Base-by-base conservation (phyloP, 2,797 vertebrate species). In the Lacerta viridis region DNA sequence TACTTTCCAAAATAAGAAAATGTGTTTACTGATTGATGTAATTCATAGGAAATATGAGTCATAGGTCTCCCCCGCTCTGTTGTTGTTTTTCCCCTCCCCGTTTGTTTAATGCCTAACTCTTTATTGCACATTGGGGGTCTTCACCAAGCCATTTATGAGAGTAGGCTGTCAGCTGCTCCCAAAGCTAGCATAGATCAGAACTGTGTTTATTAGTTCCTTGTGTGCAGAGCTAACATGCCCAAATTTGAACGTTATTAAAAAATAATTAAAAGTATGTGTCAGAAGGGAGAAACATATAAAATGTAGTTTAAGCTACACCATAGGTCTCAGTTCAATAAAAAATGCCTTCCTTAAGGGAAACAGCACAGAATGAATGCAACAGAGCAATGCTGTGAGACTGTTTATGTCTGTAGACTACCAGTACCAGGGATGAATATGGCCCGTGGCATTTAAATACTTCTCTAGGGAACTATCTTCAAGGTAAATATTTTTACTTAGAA, bases 251-350 rank as follows among this genome's bases (percentile, higher is more conserved):
- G 36, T 90, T 94, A 83, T 94, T 85, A 92, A 87, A 92, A 76
- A 96, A 86, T 87, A 94, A 95, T 95, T 95, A 93, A 91, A 94
- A 93, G 46, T 84, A 0, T 29, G 77, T 85, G 68, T 90, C 84
- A 90, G 75, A 94, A 72, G 69, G 18, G 72, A 93, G 36, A 69
- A 92, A 43, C 20, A 93, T 61, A 89, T 90, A 95, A 95, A 94
- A 79, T 11, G 78, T 2, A 20, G 25, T 15, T 3, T 83, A 86
- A 91, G 23, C 2, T 91, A 88, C 85, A 86, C 79, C 80, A 88
- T 2, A 80, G 87, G 2, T 68, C 18, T 80, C 93, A 94, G 33
- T 81, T 93, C 93, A 93, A 91, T 88, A 90, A 90, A 96, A 81
- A 76, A 81, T 55, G 85, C 68, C 59, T 87, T 87, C 74, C 89